Conservation (phyloP, 1,140 invertebrate genomes). For the Homarus americanus region DNA sequence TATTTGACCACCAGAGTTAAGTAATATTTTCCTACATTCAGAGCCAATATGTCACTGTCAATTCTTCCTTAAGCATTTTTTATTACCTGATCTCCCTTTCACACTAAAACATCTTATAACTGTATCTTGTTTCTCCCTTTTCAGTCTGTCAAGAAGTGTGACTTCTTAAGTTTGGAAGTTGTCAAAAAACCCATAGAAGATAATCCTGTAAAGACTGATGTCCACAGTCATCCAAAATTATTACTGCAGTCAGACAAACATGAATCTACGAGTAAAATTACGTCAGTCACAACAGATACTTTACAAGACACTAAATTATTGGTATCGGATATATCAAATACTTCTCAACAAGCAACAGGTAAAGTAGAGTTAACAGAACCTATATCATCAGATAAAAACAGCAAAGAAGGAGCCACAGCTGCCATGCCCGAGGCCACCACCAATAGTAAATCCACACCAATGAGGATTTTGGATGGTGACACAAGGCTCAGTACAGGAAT, state of each 20-base stretch:
- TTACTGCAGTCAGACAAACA: neutral
- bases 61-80: too few species aligned
- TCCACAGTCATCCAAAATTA: neutral
- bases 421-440: neutral
- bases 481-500: neutral
- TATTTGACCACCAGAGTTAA: too few species aligned
- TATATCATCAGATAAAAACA: neutral
- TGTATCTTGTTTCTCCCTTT: neutral
- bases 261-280: neutral
- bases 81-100: too few species aligned
- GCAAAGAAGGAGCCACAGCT: neutral
- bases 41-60: too few species aligned
- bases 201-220: neutral
- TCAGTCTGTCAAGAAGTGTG: conserved; percentile 34
- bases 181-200: neutral
- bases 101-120: too few species aligned
- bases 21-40: too few species aligned
- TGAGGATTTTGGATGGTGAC: neutral
- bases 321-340: neutral
- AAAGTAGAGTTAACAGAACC: neutral
- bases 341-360: neutral
- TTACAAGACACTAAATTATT: neutral
- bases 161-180: conserved; percentile 30
- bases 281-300: neutral
- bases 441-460: neutral